phyloP scores from a whole-genome alignment of 2,113 vertebrate species.

The human region GRCh38 chr6:169757501-169758000 shows the following conservation, averaged over 20 bases:
- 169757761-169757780: fast-evolving
- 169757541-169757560: background rate
- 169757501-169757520: background rate
- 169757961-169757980: fast-evolving
- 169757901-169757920: fast-evolving
- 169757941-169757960: background rate
- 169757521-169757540: background rate
- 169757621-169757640: background rate
- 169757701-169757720: fast-evolving
- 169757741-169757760: background rate
- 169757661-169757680: background rate
- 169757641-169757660: background rate
- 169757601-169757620: fast-evolving
- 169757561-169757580: background rate
- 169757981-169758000: background rate
- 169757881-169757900: fast-evolving
- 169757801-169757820: fast-evolving
- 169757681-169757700: too few relatives aligned
- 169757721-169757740: background rate
- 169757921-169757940: fast-evolving
- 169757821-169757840: fast-evolving
- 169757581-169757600: background rate
- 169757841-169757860: fast-evolving
- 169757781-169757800: fast-evolving
- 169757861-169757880: background rate